phyloP scores from a whole-genome alignment of 1,140 invertebrate species.

The Dinothrombium tinctorium region DNA sequence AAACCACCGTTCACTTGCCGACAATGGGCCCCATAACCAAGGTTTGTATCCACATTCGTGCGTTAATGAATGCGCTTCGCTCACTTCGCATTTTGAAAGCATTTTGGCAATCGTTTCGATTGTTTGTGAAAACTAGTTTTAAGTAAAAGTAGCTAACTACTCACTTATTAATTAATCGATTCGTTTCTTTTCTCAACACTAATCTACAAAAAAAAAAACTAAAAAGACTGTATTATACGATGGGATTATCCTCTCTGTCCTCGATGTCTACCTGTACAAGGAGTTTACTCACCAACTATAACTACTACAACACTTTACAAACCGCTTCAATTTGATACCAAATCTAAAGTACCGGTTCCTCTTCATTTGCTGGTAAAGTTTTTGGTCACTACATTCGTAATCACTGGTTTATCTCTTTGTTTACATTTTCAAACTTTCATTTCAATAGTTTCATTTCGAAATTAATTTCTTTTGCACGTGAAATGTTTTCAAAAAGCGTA shows the following conservation, averaged over 20 bases:
- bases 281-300: not conserved
- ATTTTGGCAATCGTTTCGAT: not conserved
- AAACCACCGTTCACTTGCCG: conserved; percentile 21
- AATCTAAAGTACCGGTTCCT: conserved; percentile 15
- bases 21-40: conserved; percentile 68
- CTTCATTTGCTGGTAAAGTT: conserved; percentile 2
- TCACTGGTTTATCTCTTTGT: not conserved
- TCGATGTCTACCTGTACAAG: conserved; percentile 14
- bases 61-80: no score
- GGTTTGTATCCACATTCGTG: conserved; percentile 37
- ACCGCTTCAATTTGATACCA: conserved; percentile 12
- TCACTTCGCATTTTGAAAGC: no score
- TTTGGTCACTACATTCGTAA: not conserved
- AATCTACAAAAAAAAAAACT: not conserved
- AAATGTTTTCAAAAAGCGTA: not conserved
- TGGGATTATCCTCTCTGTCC: conserved; percentile 1
- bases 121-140: not conserved
- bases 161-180: not conserved
- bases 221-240: not conserved
- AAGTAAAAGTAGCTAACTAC: conserved; percentile 1
- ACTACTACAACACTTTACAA: conserved; percentile 12
- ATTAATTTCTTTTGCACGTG: not conserved
- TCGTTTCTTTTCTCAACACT: not conserved
- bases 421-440: not conserved
- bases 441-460: not conserved